Evolutionary conservation across 2,113 vertebrate genomes (phyloP).

Genomic region (Pao palembangensis): DNA sequence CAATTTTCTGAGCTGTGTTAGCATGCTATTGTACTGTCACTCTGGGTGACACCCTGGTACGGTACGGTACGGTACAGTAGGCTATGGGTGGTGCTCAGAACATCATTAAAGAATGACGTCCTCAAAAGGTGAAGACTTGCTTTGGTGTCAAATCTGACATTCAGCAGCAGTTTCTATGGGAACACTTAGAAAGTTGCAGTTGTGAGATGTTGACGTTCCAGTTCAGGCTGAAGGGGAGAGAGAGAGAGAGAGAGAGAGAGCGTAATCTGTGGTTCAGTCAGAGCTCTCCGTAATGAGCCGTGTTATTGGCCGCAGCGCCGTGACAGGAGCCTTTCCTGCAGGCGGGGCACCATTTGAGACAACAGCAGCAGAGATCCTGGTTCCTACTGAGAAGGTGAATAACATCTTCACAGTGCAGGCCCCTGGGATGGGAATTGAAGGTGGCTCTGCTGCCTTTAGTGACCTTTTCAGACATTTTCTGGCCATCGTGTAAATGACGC

Average conservation of each 20-base stretch:
- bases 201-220: slow-evolving; percentile 18
- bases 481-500: background rate
- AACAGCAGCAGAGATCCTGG: slow-evolving; percentile 19
- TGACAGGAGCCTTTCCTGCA: slow-evolving; percentile 13
- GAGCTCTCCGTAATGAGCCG: slow-evolving; percentile 50
- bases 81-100: no score
- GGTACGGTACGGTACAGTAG: no score
- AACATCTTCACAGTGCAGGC: background rate
- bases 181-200: slow-evolving; percentile 18
- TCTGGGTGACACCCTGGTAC: no score
- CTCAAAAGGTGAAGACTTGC: no score
- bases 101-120: no score
- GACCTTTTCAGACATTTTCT: background rate
- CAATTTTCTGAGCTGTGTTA: no score
- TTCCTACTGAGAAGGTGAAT: slow-evolving; percentile 8
- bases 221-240: slow-evolving; percentile 6
- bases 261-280: slow-evolving; percentile 11
- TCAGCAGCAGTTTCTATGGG: background rate
- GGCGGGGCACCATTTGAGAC: slow-evolving; percentile 12
- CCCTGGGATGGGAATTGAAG: background rate
- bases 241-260: slow-evolving; percentile 10
- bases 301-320: slow-evolving; percentile 41
- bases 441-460: slow-evolving; percentile 2
- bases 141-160: background rate
- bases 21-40: no score